These are phyloP conservation scores for Olivierus martensii DNA, from an alignment of 1,140 invertebrate species.

Conservation along the genomic window DNA sequence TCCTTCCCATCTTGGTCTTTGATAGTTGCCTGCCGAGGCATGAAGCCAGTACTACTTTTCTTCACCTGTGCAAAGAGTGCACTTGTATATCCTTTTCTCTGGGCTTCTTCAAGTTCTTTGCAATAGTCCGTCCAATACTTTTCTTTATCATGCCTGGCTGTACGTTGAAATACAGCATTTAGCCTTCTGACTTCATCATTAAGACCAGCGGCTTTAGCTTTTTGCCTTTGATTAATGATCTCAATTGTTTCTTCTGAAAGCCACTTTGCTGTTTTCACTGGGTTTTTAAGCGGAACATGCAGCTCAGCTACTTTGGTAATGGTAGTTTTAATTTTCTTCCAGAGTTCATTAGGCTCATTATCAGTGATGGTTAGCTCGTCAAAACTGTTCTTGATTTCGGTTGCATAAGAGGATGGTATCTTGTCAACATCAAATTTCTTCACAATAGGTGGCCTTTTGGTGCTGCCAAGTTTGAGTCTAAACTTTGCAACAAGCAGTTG, in stretches of 20 bases:
- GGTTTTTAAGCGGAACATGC: background rate
- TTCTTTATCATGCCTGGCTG: too few relatives aligned
- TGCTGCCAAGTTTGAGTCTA: background rate
- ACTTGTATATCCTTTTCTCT: too few relatives aligned
- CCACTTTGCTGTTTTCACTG: background rate
- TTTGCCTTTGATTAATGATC: background rate
- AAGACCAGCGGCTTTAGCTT: background rate
- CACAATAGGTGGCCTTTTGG: background rate
- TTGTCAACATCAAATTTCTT: background rate
- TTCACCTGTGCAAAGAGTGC: too few relatives aligned
- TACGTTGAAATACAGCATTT: too few relatives aligned
- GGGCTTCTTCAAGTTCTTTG: too few relatives aligned
- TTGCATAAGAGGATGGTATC: background rate
- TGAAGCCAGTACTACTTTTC: too few relatives aligned
- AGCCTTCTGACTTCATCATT: background rate
- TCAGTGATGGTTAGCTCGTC: background rate
- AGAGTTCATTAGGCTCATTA: background rate
- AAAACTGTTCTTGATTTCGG: background rate
- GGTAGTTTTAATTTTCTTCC: background rate
- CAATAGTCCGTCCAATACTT: too few relatives aligned
- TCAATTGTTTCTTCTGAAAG: background rate
- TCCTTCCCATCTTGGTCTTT: too few relatives aligned
- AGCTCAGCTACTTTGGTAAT: background rate
- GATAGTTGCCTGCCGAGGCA: too few relatives aligned
- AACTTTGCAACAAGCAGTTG: background rate